Evolutionary conservation across 2,888 invertebrate species (phyloP).

Genomic region (Epicampocera succincta): DNA sequence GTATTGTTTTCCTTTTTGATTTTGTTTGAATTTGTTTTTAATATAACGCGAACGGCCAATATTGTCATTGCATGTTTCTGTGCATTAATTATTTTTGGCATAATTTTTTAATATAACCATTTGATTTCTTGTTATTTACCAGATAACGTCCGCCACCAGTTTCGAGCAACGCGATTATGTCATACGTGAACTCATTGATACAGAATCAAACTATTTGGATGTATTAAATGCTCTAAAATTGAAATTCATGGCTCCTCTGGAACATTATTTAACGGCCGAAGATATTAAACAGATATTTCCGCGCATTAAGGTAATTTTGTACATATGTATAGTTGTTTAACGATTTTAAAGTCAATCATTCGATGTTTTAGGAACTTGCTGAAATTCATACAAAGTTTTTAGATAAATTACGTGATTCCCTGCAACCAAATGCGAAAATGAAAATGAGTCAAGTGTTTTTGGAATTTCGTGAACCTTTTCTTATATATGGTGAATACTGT

Average conservation of each 20-base stretch:
- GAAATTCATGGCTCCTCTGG: slow-evolving; percentile 90
- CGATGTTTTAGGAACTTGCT: slow-evolving; percentile 86
- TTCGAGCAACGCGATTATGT: slow-evolving; percentile 96
- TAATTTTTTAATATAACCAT: neutral
- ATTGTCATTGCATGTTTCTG: slow-evolving; percentile 48
- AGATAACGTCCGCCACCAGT: slow-evolving; percentile 83
- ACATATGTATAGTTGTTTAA: neutral
- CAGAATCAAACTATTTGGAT: slow-evolving; percentile 97
- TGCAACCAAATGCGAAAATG: slow-evolving; percentile 83
- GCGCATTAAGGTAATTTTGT: slow-evolving; percentile 89
- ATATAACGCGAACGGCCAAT: slow-evolving; percentile 23
- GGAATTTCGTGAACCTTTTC: slow-evolving; percentile 93
- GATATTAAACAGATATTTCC: slow-evolving; percentile 93
- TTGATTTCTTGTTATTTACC: slow-evolving; percentile 18
- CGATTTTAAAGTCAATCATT: neutral
- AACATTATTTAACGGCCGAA: slow-evolving; percentile 86
- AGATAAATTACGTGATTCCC: slow-evolving; percentile 89
- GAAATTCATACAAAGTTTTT: slow-evolving; percentile 93
- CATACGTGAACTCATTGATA: slow-evolving; percentile 96
- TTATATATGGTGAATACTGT: slow-evolving; percentile 98
- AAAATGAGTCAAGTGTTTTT: slow-evolving; percentile 92
- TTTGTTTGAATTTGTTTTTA: slow-evolving; percentile 12
- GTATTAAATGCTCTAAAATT: slow-evolving; percentile 92
- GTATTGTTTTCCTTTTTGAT: slow-evolving; percentile 75
- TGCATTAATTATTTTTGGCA: neutral